Conservation (phyloP, 30 jellyfish, hydroid and myxozoan species). For the Turritopsis dohrnii region DNA sequence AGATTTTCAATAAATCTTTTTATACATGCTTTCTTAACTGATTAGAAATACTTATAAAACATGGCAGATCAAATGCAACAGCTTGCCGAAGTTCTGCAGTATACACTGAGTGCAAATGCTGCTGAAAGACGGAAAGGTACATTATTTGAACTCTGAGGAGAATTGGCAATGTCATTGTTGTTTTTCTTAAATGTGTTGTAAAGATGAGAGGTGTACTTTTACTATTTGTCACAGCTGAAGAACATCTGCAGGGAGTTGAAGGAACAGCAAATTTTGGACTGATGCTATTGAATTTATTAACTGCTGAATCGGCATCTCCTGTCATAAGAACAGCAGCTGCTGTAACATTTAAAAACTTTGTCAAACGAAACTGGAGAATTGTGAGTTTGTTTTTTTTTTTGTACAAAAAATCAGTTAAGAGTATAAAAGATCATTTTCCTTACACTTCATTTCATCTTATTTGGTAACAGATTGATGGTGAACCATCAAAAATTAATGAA, state of each 20-base stretch:
- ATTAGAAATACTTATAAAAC: not conserved
- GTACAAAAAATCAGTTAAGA: not conserved
- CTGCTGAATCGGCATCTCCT: conserved; percentile 55
- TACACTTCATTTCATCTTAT: not conserved
- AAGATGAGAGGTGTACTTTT: not conserved
- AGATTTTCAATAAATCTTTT: no score
- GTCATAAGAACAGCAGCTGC: conserved; percentile 80
- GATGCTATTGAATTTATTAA: conserved; percentile 45
- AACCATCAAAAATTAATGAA: conserved; percentile 51
- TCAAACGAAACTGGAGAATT: conserved; percentile 84
- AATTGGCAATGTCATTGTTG: no score
- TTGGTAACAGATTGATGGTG: conserved; percentile 73
- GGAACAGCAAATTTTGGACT: conserved; percentile 66
- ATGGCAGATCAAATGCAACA: conserved; percentile 35
- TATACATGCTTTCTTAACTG: not conserved
- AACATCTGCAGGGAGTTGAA: conserved; percentile 69
- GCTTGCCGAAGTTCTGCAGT: conserved; percentile 45
- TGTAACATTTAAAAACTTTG: conserved; percentile 68
- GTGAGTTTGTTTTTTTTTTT: conserved; percentile 23
- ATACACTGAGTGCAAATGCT: conserved; percentile 58
- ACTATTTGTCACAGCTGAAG: conserved; percentile 53
- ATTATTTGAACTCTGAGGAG: no score
- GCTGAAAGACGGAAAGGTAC: conserved; percentile 68
- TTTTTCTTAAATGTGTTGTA: no score
- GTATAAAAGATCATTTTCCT: no score